Conservation (phyloP, 2,797 vertebrate species). For the Pangasius larnaudii region DNA sequence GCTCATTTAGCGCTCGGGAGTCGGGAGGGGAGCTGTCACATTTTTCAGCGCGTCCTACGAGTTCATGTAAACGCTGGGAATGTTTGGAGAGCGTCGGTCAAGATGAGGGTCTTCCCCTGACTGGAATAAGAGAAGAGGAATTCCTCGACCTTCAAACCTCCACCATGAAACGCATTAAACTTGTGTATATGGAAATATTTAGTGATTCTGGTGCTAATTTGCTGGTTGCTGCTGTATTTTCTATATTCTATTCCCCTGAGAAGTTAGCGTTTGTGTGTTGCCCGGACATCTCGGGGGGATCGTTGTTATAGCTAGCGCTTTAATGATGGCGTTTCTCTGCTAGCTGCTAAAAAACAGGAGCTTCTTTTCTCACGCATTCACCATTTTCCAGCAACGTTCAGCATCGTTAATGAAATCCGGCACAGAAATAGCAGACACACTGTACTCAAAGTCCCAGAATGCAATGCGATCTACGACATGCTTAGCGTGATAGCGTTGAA, state of each 20-base stretch:
- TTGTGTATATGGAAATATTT: neutral
- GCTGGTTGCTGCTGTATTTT: neutral
- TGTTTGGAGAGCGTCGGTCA: constrained; percentile 52
- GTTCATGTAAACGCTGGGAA: constrained; percentile 57
- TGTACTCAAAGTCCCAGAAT: neutral
- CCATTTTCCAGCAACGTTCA: neutral
- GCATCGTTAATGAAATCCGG: neutral
- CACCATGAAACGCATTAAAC: neutral
- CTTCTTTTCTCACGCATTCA: neutral
- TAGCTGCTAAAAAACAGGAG: neutral
- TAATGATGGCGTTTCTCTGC: neutral
- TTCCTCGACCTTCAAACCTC: neutral
- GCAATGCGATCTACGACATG: neutral
- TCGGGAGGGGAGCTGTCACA: constrained; percentile 46
- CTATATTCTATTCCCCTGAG: neutral
- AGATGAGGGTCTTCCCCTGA: constrained; percentile 45
- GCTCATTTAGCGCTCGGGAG: constrained; percentile 54
- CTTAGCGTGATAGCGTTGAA: neutral
- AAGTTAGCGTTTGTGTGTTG: neutral
- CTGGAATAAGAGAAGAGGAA: neutral
- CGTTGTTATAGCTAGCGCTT: neutral
- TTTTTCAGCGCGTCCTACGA: constrained; percentile 47
- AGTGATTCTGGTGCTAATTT: no score
- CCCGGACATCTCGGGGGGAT: neutral
- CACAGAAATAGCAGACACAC: neutral